A percentile compares a stretch with the other conserved stretches of the same genome.
Conservation (phyloP, 2,888 invertebrate genomes). For the Spodoptera picta region DNA sequence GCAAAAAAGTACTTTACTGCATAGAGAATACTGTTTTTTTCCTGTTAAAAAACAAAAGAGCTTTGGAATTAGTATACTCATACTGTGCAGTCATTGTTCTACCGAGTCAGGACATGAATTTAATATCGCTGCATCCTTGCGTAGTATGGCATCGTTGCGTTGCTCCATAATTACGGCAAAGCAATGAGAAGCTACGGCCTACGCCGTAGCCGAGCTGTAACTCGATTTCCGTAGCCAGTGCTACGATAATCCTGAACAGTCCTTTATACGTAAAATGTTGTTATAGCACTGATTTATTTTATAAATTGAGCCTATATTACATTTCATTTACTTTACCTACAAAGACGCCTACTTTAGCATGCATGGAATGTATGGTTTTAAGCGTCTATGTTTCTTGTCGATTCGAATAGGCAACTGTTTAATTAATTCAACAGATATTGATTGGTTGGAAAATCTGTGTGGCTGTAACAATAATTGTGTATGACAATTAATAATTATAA, state of each 20-base stretch:
- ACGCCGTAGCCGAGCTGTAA: constrained; percentile 27
- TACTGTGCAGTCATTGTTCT: constrained; percentile 40
- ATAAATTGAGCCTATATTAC: no score
- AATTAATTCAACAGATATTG: no score
- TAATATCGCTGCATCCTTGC: constrained; percentile 30
- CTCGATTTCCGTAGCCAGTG: constrained; percentile 12
- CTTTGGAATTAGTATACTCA: constrained; percentile 33
- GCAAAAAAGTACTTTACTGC: no score
- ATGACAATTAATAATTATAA: no score
- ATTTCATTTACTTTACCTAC: no score
- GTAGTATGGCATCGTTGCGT: constrained; percentile 31
- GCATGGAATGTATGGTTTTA: no score
- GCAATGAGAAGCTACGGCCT: constrained; percentile 31
- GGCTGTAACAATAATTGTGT: no score
- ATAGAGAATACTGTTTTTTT: no score
- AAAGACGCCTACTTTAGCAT: no score
- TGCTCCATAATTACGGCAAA: constrained; percentile 26
- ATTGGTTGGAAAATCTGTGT: no score
- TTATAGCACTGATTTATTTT: neutral
- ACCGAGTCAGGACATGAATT: constrained; percentile 36
- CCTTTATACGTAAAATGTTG: neutral
- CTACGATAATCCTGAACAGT: constrained; percentile 4
- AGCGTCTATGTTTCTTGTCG: no score
- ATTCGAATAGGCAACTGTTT: no score
- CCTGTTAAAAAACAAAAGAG: constrained; percentile 28